phyloP scores from a whole-genome alignment of 2,113 vertebrate genomes.

The Mus spicilegus region DNA sequence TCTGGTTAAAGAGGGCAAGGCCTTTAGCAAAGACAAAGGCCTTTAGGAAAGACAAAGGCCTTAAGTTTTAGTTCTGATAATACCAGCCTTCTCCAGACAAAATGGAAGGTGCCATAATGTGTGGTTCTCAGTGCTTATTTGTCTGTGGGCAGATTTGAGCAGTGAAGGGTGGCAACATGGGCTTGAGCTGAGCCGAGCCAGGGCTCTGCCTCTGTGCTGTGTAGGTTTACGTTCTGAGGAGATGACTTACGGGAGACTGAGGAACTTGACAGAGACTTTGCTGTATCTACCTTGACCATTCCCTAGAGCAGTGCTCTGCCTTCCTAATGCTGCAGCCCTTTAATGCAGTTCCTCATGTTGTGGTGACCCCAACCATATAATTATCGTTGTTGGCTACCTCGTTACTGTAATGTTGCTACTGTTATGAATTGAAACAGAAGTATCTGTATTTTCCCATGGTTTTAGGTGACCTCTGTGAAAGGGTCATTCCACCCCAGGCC shows the following conservation, averaged over 20 bases:
- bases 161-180: too few species aligned
- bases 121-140: neutral
- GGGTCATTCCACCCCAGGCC: neutral
- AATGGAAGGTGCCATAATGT: neutral
- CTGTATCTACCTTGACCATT: neutral
- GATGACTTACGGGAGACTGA: neutral
- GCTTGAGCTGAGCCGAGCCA: neutral
- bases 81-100: neutral
- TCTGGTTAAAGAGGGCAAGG: neutral
- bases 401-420: neutral
- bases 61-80: neutral
- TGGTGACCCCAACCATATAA: neutral
- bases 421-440: neutral
- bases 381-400: neutral
- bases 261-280: neutral
- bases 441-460: neutral
- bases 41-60: neutral
- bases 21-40: neutral
- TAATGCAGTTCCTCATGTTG: neutral
- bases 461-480: neutral
- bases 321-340: neutral
- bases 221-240: too few species aligned
- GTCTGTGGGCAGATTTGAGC: slow-evolving; percentile 10
- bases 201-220: neutral
- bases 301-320: neutral